Conservation (phyloP, 1,140 invertebrate genomes). For the Drosophila pandora region DNA sequence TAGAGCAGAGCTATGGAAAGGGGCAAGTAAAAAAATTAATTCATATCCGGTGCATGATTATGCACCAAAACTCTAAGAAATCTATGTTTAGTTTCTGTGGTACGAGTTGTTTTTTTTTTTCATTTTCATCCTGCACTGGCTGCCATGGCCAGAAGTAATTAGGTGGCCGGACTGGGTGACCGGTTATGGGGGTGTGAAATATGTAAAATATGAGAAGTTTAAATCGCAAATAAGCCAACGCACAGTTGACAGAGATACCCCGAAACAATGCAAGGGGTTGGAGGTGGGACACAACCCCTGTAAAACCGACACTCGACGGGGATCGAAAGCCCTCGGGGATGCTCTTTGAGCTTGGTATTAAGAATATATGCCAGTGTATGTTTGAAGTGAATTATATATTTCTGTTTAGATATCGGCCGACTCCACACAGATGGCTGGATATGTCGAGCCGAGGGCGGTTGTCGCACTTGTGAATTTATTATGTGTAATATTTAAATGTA, state of each 20-base stretch:
- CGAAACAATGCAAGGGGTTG: not conserved
- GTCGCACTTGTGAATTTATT: slow-evolving; percentile 43
- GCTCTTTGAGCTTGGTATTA: slow-evolving; percentile 36
- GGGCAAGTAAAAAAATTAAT: slow-evolving; percentile 63
- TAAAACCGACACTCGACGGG: slow-evolving; percentile 44
- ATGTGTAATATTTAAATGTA: slow-evolving; percentile 64
- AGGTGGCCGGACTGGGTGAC: slow-evolving; percentile 28
- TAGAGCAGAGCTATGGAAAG: slow-evolving; percentile 12
- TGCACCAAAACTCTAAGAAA: slow-evolving; percentile 80
- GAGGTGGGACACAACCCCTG: slow-evolving; percentile 64
- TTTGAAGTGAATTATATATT: slow-evolving; percentile 42
- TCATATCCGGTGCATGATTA: slow-evolving; percentile 80
- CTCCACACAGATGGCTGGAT: slow-evolving; percentile 65
- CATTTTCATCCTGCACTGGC: slow-evolving; percentile 40
- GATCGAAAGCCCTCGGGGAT: slow-evolving; percentile 41
- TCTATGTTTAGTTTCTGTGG: slow-evolving; percentile 70
- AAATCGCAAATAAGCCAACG: slow-evolving; percentile 67
- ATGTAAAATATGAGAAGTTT: slow-evolving; percentile 60
- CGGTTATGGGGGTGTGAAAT: slow-evolving; percentile 34
- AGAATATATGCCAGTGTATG: slow-evolving; percentile 16
- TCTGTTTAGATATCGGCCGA: slow-evolving; percentile 51
- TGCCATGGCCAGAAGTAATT: slow-evolving; percentile 29
- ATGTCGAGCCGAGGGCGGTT: slow-evolving; percentile 28
- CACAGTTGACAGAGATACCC: slow-evolving; percentile 54
- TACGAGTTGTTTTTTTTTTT: slow-evolving; percentile 45